Evolutionary conservation across 1,140 invertebrate species (phyloP).

Genomic region (Drosophila rhopaloa): DNA sequence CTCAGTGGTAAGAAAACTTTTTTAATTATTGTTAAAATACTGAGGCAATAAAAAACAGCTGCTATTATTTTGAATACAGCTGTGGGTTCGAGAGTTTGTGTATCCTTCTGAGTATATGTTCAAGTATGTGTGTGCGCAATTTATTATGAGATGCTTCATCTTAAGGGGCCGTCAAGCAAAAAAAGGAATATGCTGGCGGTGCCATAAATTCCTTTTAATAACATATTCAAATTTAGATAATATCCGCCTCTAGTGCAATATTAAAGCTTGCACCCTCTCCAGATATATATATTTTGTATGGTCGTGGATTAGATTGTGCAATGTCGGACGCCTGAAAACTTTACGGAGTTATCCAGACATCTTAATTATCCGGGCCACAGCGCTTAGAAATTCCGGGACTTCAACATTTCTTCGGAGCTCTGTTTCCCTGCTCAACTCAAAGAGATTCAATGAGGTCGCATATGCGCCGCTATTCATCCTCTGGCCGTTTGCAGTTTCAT

Average conservation of each 20-base stretch:
- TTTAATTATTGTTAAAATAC: not conserved
- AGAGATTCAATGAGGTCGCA: not conserved
- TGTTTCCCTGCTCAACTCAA: slow-evolving; percentile 8
- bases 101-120: not conserved
- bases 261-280: slow-evolving; percentile 31
- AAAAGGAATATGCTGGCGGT: slow-evolving; percentile 26
- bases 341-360: slow-evolving; percentile 25
- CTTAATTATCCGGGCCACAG: slow-evolving; percentile 29
- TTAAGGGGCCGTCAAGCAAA: slow-evolving; percentile 26
- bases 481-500: slow-evolving; percentile 20
- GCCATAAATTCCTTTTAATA: slow-evolving; percentile 72
- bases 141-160: slow-evolving; percentile 56
- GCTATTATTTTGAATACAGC: not conserved
- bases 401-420: slow-evolving; percentile 10
- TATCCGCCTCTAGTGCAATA: slow-evolving; percentile 52
- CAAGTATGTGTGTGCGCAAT: slow-evolving; percentile 21
- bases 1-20: not conserved
- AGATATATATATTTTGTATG: slow-evolving; percentile 3
- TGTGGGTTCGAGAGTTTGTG: not conserved
- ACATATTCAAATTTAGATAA: slow-evolving; percentile 78
- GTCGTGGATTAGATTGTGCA: slow-evolving; percentile 9
- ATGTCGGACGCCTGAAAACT: slow-evolving; percentile 19
- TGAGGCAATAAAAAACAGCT: not conserved
- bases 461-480: slow-evolving; percentile 14
- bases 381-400: slow-evolving; percentile 20